Evolutionary conservation across 2,888 invertebrate genomes (phyloP), one percentile per base, ranked within the genome.

Genomic region (Ctena decussata): DNA sequence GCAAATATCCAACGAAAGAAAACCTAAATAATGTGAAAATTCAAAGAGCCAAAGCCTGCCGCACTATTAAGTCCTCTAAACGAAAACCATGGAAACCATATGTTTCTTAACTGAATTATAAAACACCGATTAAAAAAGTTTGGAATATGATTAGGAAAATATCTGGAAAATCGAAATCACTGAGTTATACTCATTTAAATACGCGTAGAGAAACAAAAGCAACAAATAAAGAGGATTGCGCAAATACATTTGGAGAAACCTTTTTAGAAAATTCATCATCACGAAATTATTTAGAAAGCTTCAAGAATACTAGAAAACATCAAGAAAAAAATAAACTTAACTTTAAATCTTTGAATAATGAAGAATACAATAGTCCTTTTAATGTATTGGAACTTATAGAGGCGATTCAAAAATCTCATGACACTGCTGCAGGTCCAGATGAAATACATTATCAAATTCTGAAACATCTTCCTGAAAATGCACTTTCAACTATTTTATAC

Each of bases 361-460:
- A 30, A 21, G 73, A 73, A 41, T 39, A 30, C 30, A 70, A 77
- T 24, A 70, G 11, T 18, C 44, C 39, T 18, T 77, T 77, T 37
- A 21, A 65, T 11, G 0, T 77, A 1, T 24, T 21, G 1, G 77
- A 70, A 24, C 35, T 70, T 6, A 49, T 24, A 21, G 69, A 46
- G 3, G 57, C 79, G 8, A 24, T 72, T 24, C 35, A 41, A 1
- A 30, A 60, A 27, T 57, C 57, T 2, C 73, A 73, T 3, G 83
- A 86, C 27, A 65, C 80, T 35, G 70, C 82, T 0, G 35, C 77
- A 27, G 78, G 82, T n/a, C 78, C 53, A 21, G 84, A 81, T 79
- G 71, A 79, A 8, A 77, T 84, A 15, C 77, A 84, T 77, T 84
- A 84, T 32, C 76, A 79, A 18, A 46, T 86, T 11, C 57, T 84